Evolutionary conservation across 2,113 vertebrate species (phyloP), one percentile per base, ranked within the genome.

Genomic region (Indicator indicator): DNA sequence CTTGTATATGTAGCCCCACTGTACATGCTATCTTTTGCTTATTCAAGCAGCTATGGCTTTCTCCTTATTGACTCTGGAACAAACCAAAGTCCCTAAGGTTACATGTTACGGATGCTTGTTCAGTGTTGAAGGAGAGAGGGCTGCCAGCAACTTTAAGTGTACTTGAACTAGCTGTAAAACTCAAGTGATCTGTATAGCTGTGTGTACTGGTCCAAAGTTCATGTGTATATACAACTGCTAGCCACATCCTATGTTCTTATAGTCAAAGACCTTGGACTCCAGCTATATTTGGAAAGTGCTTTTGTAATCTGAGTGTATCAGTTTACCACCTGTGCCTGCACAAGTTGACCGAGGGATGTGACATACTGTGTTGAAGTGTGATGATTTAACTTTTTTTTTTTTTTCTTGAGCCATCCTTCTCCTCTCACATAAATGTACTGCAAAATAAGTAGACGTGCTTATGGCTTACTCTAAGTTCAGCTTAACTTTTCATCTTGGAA

Each of bases 341-440:
- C 18, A 40, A 55, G 21, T 26, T 70, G 65, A 2, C 86, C 40
- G 72, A 88, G 58, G 36, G 42, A 36, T 90, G 46, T 82, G 79
- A 58, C 33, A 11, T n/a, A 16, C 2, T 52, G 4, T 52, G n/a
- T 33, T 77, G 23, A 40, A 40, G 9, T n/a, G 54, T 12, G 67
- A 38, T 60, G 71, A 59, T 92, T 63, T 73, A 70, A 46, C 26
- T 54, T 58, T 26, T 36, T 36, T 58, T 26, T 36, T 36, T 9
- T 54, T 50, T 88, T 40, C 50, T 78, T 23, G 36, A 67, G 54
- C 23, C 46, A 27, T 84, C 30, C 54, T 40, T 60, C 50, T 75
- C 14, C 64, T 24, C 70, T 48, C 40, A 4, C 0, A 0, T 65
- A 70, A 50, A 30, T 16, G 9, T 30, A 9, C 27, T 59, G 71